These are phyloP conservation scores for Ormyrus rosae DNA, from an alignment of 2,888 invertebrate species.

Conservation along the genomic window DNA sequence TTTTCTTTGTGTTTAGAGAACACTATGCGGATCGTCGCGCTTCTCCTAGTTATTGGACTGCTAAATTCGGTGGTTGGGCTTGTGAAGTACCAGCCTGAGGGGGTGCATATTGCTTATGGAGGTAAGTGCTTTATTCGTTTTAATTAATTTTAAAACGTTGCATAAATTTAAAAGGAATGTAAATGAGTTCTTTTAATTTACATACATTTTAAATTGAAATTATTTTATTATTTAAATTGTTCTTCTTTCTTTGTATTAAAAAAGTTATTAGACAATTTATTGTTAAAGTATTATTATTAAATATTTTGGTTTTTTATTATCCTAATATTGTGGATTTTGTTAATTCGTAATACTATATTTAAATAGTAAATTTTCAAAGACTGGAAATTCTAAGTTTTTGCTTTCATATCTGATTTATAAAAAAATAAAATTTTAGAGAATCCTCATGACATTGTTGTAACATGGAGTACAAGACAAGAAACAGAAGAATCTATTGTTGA, in stretches of 20 bases:
- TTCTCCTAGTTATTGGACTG: constrained; percentile 55
- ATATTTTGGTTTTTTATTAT: background rate
- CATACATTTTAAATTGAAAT: background rate
- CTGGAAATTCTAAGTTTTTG: too few relatives aligned
- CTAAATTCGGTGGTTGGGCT: constrained; percentile 55
- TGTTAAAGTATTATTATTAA: background rate
- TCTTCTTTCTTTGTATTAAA: background rate
- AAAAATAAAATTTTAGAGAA: constrained; percentile 75
- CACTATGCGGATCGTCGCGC: constrained; percentile 42
- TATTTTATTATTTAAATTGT: background rate
- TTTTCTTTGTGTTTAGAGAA: constrained; percentile 24
- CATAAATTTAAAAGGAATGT: background rate
- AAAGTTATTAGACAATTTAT: background rate
- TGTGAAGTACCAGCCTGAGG: constrained; percentile 80
- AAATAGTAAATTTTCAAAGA: too few relatives aligned
- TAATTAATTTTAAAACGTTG: background rate
- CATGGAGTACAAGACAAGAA: constrained; percentile 88
- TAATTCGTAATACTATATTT: too few relatives aligned
- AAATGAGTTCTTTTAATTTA: background rate
- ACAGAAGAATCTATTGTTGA: constrained; percentile 84
- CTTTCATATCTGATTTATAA: too few relatives aligned
- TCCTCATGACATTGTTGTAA: constrained; percentile 84
- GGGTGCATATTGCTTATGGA: constrained; percentile 82
- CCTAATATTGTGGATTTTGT: too few relatives aligned
- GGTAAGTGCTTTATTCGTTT: constrained; percentile 71